Conservation (phyloP, 2,113 vertebrate species). For the Myotis lucifugus region DNA sequence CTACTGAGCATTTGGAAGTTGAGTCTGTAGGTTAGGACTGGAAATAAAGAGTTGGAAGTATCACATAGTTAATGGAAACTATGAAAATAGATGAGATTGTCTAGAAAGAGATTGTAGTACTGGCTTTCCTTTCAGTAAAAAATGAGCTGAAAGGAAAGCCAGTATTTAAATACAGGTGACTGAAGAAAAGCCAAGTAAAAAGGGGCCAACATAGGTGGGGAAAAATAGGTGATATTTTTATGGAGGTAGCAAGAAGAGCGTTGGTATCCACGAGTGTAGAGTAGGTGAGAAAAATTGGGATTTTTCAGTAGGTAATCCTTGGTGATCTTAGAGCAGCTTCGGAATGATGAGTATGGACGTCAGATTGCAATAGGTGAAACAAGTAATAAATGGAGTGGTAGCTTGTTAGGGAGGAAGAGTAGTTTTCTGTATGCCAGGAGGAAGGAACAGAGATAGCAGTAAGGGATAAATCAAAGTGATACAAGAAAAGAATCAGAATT, state of each 20-base stretch:
- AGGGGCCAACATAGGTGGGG: neutral
- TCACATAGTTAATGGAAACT: neutral
- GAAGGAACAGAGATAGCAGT: neutral
- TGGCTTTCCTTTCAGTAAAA: neutral
- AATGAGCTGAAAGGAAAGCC: neutral
- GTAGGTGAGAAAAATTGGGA: neutral
- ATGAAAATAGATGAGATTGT: neutral
- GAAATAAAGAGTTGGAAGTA: neutral
- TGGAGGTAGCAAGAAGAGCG: neutral
- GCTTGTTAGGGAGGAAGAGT: neutral
- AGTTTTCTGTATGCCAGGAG: neutral
- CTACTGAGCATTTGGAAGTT: neutral
- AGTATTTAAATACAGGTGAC: neutral
- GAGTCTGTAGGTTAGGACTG: neutral
- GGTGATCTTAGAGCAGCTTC: neutral
- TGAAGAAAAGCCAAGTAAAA: neutral
- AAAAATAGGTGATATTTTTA: neutral
- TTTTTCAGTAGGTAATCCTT: neutral
- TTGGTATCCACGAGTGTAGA: neutral
- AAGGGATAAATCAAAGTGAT: neutral
- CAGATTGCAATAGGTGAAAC: neutral
- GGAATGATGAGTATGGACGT: neutral
- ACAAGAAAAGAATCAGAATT: neutral
- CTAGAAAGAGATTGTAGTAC: neutral
- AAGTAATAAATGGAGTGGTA: neutral